Evolutionary conservation across 2,113 vertebrate genomes (phyloP), one percentile per base, ranked within the genome.

Genomic region (Centropus bengalensis): DNA sequence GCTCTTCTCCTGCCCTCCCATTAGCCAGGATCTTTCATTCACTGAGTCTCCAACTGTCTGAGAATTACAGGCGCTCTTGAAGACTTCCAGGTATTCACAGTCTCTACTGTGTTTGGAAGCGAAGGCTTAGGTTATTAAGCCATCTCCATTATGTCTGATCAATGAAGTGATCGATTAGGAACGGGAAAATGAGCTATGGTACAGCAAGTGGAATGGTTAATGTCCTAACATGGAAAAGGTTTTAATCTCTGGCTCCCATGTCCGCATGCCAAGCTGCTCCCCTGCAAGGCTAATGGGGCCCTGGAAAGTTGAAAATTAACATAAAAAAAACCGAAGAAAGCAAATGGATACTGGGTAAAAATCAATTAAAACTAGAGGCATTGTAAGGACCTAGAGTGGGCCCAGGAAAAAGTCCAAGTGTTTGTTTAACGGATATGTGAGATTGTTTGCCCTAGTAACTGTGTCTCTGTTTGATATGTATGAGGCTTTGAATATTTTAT

Each of bases 401-500:
- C 58, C 58, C 54, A 54, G 74, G 47, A 88, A 93, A 94, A 88
- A 51, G 47, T 95, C 60, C 66, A 69, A 79, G 55, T 94, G 87
- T 96, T 96, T 97, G 91, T 91, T 95, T 92, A 96, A 88, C 0
- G 4, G 79, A 58, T 92, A 49, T 54, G 40, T 81, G 88, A 93
- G 81, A 90, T 60, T 93, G 90, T 96, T 94, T 97, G 95, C 84
- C 88, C 91, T 93, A 91, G 91, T 96, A 96, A 97, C 91, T 94
- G 64, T 93, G 89, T 58, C 81, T 96, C 88, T 95, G 81, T 97
- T 95, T 97, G 96, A 97, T 97, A 95, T 96, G 94, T 93, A 97
- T 96, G 94, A 97, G 83, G 86, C 70, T 87, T 88, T 97, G 94
- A 97, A 97, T 97, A 97, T 97, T 97, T 97, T 95, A 97, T 97